Evolutionary conservation across 1,140 invertebrate species (phyloP).

Genomic region (Sogatella furcifera): DNA sequence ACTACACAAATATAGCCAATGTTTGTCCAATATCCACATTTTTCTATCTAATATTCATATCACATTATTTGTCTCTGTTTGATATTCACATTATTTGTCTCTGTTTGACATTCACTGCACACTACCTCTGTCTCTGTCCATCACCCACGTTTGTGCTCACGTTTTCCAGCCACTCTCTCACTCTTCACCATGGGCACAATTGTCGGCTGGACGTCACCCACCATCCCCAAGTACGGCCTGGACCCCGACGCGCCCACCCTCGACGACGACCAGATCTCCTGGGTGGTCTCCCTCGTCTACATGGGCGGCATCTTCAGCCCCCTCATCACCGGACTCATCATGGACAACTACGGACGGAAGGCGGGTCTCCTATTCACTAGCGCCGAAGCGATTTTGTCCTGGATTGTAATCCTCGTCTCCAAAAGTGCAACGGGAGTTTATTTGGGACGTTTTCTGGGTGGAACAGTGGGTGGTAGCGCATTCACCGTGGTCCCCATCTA

Average conservation of each 20-base stretch:
- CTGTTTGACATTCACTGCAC: no score
- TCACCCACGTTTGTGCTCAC: no score
- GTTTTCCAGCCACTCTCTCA: slow-evolving; percentile 26
- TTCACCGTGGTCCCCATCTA: slow-evolving; percentile 42
- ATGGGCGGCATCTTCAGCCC: slow-evolving; percentile 18
- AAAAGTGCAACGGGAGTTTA: slow-evolving; percentile 4
- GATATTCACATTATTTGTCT: no score
- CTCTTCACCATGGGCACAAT: slow-evolving; percentile 42
- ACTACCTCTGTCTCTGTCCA: no score
- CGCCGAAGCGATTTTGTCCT: slow-evolving; percentile 32
- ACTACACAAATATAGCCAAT: no score
- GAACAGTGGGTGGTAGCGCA: slow-evolving; percentile 39
- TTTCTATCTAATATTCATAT: no score
- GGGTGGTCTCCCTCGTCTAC: slow-evolving; percentile 20
- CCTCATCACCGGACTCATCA: slow-evolving; percentile 36
- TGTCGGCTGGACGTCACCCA: slow-evolving; percentile 64
- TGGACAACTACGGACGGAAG: slow-evolving; percentile 64
- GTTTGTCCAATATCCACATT: no score
- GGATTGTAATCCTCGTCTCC: slow-evolving; percentile 40
- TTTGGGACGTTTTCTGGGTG: slow-evolving; percentile 22
- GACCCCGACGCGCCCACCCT: not conserved
- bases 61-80: no score
- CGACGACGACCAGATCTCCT: slow-evolving; percentile 12
- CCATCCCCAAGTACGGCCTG: slow-evolving; percentile 41
- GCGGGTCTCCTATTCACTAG: slow-evolving; percentile 56